Evolutionary conservation across 2,113 vertebrate genomes (phyloP).

Genomic region (Cervus canadensis): DNA sequence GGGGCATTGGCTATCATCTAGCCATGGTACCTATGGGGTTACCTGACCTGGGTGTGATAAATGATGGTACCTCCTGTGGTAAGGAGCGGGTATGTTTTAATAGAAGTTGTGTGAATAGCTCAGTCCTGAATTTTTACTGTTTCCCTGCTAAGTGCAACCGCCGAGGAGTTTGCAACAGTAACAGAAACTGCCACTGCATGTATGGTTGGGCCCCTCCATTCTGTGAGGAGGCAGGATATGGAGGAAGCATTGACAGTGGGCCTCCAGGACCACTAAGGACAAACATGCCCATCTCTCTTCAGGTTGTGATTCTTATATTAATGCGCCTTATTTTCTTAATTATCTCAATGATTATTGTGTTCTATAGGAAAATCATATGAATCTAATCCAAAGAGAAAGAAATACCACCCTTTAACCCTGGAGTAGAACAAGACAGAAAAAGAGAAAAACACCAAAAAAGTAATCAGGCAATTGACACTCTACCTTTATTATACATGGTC

Average conservation of each 20-base stretch:
- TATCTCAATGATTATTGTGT: not conserved
- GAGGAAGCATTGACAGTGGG: constrained; percentile 86
- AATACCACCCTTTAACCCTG: accelerated
- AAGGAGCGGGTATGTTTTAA: constrained; percentile 35
- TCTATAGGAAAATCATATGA: not conserved
- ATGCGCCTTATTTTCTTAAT: not conserved
- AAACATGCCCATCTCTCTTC: accelerated
- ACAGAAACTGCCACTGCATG: constrained; percentile 83
- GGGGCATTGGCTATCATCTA: constrained; percentile 38
- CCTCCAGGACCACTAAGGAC: not conserved
- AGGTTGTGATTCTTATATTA: not conserved
- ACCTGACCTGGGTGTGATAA: not conserved
- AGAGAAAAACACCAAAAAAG: too few species aligned
- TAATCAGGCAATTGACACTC: not conserved
- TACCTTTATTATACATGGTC: not conserved
- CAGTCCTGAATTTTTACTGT: not conserved
- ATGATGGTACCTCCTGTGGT: constrained; percentile 43
- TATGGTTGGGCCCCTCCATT: constrained; percentile 83
- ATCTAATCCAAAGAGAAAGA: accelerated
- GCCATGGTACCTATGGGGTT: not conserved
- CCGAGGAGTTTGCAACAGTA: constrained; percentile 68
- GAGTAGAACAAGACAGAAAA: not conserved
- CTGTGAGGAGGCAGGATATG: constrained; percentile 77
- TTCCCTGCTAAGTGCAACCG: not conserved
- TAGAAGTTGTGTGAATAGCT: not conserved